A percentile compares a stretch with the other conserved stretches of the same genome.
Evolutionary conservation across 2,888 invertebrate genomes (phyloP).

Genomic region (Sthenelais limicola): DNA sequence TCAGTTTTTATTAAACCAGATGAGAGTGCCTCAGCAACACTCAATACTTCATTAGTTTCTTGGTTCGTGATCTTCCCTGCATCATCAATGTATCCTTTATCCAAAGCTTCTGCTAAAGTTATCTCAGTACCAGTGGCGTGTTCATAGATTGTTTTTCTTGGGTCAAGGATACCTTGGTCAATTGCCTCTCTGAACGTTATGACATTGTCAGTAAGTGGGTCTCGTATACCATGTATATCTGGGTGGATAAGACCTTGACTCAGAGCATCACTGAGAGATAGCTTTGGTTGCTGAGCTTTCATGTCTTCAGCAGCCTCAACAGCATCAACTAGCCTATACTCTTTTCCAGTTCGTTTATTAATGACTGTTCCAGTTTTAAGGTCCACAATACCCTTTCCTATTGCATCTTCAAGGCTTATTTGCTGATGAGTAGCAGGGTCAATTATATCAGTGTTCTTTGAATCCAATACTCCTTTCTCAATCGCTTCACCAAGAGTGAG

Average conservation of each 20-base stretch:
- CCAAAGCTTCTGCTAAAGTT: slow-evolving; percentile 82
- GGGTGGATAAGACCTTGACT: slow-evolving; percentile 51
- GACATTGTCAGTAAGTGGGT: not conserved
- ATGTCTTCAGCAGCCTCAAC: slow-evolving; percentile 81
- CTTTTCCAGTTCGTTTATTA: slow-evolving; percentile 15
- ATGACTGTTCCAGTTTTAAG: slow-evolving; percentile 24
- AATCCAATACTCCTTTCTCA: slow-evolving; percentile 47
- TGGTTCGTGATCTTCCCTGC: slow-evolving; percentile 57
- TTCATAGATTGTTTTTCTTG: slow-evolving; percentile 84
- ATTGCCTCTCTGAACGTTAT: slow-evolving; percentile 65
- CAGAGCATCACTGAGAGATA: slow-evolving; percentile 73
- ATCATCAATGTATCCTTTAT: slow-evolving; percentile 85
- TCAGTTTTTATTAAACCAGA: slow-evolving; percentile 2
- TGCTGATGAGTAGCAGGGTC: slow-evolving; percentile 29
- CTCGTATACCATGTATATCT: slow-evolving; percentile 21
- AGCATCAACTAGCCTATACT: slow-evolving; percentile 79
- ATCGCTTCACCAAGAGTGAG: slow-evolving; percentile 49
- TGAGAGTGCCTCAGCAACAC: slow-evolving; percentile 29
- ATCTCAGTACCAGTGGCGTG: slow-evolving; percentile 81
- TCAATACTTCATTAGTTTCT: slow-evolving; percentile 21
- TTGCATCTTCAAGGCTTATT: slow-evolving; percentile 19
- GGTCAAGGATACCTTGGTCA: slow-evolving; percentile 82
- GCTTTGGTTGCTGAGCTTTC: slow-evolving; percentile 73
- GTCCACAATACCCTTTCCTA: slow-evolving; percentile 36
- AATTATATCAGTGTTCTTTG: slow-evolving; percentile 50